Base-by-base conservation (phyloP, 2,113 vertebrate species). In the Paratilapia polleni region DNA sequence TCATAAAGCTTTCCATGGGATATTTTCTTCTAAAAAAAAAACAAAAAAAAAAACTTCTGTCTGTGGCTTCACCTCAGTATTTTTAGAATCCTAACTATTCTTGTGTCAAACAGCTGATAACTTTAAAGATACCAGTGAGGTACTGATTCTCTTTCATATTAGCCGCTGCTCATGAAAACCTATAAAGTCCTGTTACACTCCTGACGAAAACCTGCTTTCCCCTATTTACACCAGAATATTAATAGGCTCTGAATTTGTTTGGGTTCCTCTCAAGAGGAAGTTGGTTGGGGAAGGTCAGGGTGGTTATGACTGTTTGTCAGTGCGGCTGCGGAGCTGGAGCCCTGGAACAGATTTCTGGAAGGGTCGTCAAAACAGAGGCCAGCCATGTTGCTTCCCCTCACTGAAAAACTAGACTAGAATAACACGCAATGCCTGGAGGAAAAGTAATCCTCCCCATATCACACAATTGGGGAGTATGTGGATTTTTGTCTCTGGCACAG, bases 381-480 rank as follows among this genome's bases (percentile, higher is more conserved):
- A 78, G 84, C 70, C 77, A 85, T 89, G 91, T 87, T 89, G 82
- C 85, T 88, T 82, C 76, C 81, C 86, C 62, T 60, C 4, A 49
- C 70, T 80, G 75, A 90, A 93, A 89, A 93, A 90, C 52, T 85
- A 78, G 59, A 82, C 66, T 84, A 58, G 81, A 93, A 93, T 64
- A 92, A 93, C 90, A 92, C 17, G 19, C 70, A 79, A 84, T 73
- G 73, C 88, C 73, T 75, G 62, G 78, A 91, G 81, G 52, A 70
- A 91, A 90, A 92, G 81, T 84, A 88, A 91, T 89, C 91, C 86
- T 92, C 86, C 78, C 79, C 28, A 20, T 82, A 80, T 89, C 90
- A 82, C 83, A 92, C 90, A 89, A 88, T 89, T 87, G 77, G 88
- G 87, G 91, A 92, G 89, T 89, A 80, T 85, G 85, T 93, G 91